phyloP scores from a whole-genome alignment of 1,140 invertebrate species.

The Coboldia fuscipes region DNA sequence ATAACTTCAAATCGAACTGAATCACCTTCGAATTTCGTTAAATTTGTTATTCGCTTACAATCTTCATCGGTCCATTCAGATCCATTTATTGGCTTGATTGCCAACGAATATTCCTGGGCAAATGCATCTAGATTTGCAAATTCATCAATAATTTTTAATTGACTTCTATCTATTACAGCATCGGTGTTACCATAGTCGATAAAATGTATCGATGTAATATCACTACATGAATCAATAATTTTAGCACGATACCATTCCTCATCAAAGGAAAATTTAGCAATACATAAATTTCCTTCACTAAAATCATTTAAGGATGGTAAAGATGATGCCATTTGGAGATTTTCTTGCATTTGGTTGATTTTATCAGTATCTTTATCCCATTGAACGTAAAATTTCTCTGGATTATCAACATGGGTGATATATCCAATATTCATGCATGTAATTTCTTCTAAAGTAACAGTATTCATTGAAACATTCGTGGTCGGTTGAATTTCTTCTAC shows the following conservation, averaged over 20 bases:
- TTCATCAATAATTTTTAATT: constrained; percentile 34
- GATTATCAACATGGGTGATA: constrained; percentile 38
- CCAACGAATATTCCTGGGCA: constrained; percentile 36
- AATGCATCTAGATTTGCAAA: constrained; percentile 27
- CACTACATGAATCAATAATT: constrained; percentile 45
- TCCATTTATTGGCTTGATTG: constrained; percentile 33
- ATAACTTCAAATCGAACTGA: constrained; percentile 27
- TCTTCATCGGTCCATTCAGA: constrained; percentile 41
- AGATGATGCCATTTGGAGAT: constrained; percentile 28
- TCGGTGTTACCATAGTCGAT: constrained; percentile 69
- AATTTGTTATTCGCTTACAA: constrained; percentile 29
- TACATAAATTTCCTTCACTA: constrained; percentile 39
- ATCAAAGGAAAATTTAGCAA: constrained; percentile 49
- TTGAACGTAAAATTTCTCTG: constrained; percentile 43
- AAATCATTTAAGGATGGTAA: constrained; percentile 27
- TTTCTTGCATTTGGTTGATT: constrained; percentile 30
- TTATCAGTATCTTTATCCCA: constrained; percentile 23
- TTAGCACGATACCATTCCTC: constrained; percentile 59
- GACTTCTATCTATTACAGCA: constrained; percentile 31
- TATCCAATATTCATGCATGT: constrained; percentile 25
- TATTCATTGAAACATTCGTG: too few species aligned
- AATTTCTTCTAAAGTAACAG: too few species aligned
- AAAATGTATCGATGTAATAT: constrained; percentile 51
- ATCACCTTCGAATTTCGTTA: constrained; percentile 18
- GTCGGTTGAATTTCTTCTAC: too few species aligned